These are phyloP conservation scores for Plagodis pulveraria DNA, from an alignment of 2,888 invertebrate species.

Conservation along the genomic window DNA sequence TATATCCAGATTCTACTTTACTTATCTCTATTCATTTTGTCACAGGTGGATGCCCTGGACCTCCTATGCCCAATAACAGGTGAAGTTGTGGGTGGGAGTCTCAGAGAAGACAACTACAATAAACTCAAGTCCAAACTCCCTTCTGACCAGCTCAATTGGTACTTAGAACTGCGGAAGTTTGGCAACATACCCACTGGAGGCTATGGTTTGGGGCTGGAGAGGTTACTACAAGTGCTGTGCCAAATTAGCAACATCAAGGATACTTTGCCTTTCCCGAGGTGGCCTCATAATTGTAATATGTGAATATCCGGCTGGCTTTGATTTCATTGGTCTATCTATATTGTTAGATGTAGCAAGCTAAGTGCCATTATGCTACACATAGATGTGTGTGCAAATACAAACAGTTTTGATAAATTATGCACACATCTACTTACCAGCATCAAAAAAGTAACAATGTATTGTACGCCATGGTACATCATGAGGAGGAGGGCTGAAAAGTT, in stretches of 20 bases:
- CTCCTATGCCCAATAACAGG: constrained; percentile 95
- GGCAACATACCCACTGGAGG: constrained; percentile 97
- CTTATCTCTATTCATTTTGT: constrained; percentile 14
- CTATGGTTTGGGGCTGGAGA: constrained; percentile 98
- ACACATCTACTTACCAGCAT: too few relatives aligned
- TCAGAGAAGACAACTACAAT: constrained; percentile 92
- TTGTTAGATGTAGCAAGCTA: too few relatives aligned
- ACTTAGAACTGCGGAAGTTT: constrained; percentile 93
- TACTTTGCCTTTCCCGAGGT: constrained; percentile 96
- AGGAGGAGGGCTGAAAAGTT: too few relatives aligned
- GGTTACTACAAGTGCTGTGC: constrained; percentile 93
- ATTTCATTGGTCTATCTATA: too few relatives aligned
- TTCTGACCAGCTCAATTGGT: constrained; percentile 89
- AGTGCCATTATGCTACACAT: too few relatives aligned
- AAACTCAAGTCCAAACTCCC: constrained; percentile 87
- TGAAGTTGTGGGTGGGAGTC: constrained; percentile 97
- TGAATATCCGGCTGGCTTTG: constrained; percentile 47
- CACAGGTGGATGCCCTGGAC: constrained; percentile 93
- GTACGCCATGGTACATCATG: too few relatives aligned
- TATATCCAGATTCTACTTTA: not conserved
- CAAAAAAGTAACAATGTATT: too few relatives aligned
- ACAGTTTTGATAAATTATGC: too few relatives aligned
- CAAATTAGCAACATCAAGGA: constrained; percentile 96
- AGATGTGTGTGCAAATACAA: too few relatives aligned
- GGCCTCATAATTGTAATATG: constrained; percentile 94